Percentiles rank a stretch among this genome's conserved stretches.
These are phyloP conservation scores for Hydrotaea diabolus DNA, from an alignment of 2,888 invertebrate species.

Conservation along the genomic window DNA sequence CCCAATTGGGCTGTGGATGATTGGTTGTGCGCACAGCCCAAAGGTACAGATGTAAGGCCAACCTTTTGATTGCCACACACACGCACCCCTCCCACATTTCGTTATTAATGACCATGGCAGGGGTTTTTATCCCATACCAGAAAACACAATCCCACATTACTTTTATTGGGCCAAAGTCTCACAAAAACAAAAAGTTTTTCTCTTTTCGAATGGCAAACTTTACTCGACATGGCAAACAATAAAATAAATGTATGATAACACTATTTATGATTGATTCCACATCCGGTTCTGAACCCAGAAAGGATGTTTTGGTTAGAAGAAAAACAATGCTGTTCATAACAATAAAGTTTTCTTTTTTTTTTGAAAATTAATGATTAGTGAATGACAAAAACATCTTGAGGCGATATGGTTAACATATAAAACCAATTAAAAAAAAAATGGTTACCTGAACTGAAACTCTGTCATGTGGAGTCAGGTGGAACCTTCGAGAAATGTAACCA, in stretches of 20 bases:
- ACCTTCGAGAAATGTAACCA: too few species aligned
- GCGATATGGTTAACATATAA: too few species aligned
- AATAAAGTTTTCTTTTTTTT: slow-evolving; percentile 7
- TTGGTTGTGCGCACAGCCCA: not conserved
- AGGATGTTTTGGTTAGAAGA: not conserved
- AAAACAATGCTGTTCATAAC: not conserved
- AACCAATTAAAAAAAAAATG: too few species aligned
- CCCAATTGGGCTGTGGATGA: not conserved
- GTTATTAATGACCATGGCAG: not conserved
- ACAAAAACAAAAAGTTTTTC: slow-evolving; percentile 4
- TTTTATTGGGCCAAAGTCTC: not conserved
- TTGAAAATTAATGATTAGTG: not conserved
- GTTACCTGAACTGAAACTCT: too few species aligned
- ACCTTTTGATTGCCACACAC: not conserved
- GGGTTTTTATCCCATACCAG: not conserved
- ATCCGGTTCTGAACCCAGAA: not conserved
- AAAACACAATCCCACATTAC: not conserved
- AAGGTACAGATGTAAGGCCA: not conserved
- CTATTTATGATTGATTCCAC: slow-evolving; percentile 40
- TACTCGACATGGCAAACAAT: slow-evolving; percentile 6
- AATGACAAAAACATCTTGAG: too few species aligned
- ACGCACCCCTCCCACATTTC: not conserved
- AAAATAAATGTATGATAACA: slow-evolving; percentile 31
- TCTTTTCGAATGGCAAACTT: not conserved
- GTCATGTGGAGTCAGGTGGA: too few species aligned